Evolutionary conservation across 2,113 vertebrate species (phyloP).

Genomic region (Podiceps cristatus): DNA sequence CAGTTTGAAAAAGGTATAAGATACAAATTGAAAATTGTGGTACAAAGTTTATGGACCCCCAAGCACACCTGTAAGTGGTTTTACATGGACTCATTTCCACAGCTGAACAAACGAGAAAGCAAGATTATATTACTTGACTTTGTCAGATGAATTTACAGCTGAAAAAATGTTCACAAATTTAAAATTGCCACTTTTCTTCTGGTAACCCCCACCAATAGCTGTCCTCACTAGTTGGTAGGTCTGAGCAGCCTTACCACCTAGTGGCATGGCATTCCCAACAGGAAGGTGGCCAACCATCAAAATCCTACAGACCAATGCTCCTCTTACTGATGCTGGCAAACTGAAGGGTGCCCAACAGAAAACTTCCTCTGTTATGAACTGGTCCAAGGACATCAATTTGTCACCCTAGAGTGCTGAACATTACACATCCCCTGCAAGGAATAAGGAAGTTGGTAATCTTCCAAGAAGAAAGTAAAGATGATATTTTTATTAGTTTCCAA

Average conservation of each 20-base stretch:
- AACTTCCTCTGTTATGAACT: background rate
- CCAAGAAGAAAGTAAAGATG: background rate
- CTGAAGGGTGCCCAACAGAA: background rate
- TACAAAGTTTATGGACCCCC: background rate
- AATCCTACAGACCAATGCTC: background rate
- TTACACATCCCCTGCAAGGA: background rate
- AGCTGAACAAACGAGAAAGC: background rate
- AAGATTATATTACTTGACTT: background rate
- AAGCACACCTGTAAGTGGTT: background rate
- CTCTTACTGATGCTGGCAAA: accelerated
- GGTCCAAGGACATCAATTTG: background rate
- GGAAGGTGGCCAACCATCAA: background rate
- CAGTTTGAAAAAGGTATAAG: background rate
- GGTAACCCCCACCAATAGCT: background rate
- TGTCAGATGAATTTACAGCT: background rate
- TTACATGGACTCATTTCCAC: background rate
- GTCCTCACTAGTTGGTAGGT: background rate
- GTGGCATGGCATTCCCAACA: accelerated
- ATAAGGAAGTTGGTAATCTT: background rate
- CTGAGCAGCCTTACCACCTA: background rate
- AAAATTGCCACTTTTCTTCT: background rate
- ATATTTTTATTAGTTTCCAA: background rate
- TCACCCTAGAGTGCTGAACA: background rate
- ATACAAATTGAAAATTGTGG: background rate
- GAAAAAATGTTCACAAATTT: background rate